These are phyloP conservation scores for Heteronetta atricapilla DNA, from an alignment of 2,113 vertebrate genomes.

Conservation along the genomic window DNA sequence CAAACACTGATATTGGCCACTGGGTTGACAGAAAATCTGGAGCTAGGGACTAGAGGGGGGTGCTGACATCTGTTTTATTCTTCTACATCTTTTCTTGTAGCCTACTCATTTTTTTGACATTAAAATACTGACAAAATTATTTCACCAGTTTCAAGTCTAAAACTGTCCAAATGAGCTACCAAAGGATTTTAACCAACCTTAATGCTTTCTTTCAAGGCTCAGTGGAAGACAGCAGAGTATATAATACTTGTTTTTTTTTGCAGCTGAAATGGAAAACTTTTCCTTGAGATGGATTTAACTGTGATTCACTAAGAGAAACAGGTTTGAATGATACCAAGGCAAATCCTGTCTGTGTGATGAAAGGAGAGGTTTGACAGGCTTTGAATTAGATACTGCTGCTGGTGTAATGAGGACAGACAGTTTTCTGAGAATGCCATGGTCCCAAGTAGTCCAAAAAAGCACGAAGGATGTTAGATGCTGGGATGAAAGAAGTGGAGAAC, in stretches of 20 bases:
- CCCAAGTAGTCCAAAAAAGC: neutral
- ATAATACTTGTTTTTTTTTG: neutral
- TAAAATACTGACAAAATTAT: too few relatives aligned
- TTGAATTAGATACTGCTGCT: neutral
- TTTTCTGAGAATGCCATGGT: neutral
- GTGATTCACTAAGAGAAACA: neutral
- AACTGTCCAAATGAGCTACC: neutral
- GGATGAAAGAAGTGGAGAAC: neutral
- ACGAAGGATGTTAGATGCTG: neutral
- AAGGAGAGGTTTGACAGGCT: neutral
- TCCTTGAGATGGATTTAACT: neutral
- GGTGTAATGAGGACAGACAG: accelerated
- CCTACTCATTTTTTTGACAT: neutral
- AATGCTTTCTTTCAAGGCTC: neutral
- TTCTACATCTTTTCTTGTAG: neutral
- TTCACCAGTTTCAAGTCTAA: too few relatives aligned
- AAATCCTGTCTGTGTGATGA: neutral
- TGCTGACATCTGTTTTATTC: neutral
- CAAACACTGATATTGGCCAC: neutral
- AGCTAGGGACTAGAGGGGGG: neutral
- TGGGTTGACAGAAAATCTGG: neutral
- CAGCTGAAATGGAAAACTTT: neutral
- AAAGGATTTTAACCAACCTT: neutral
- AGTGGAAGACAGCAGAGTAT: neutral
- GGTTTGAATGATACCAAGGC: neutral